phyloP scores from a whole-genome alignment of 2,797 vertebrate genomes.

The Poecilia gillii region DNA sequence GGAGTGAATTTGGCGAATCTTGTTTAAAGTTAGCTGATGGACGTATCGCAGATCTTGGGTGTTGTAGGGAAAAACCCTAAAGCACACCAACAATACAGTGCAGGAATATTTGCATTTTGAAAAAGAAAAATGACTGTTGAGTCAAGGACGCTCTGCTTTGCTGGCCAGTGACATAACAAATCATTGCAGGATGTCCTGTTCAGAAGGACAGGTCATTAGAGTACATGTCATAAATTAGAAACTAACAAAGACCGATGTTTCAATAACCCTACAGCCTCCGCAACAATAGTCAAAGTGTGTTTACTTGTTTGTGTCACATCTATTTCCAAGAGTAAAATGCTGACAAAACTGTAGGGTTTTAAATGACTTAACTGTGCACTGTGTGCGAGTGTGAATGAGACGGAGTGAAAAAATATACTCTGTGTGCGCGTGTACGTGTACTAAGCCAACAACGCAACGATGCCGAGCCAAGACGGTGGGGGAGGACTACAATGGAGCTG shows the following conservation, averaged over 20 bases:
- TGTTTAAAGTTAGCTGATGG: slow-evolving; percentile 14
- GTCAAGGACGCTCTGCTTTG: neutral
- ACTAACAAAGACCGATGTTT: slow-evolving; percentile 68
- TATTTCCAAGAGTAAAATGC: slow-evolving; percentile 29
- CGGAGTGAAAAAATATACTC: slow-evolving; percentile 9
- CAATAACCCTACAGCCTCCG: slow-evolving; percentile 38
- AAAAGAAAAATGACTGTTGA: neutral
- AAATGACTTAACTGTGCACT: slow-evolving; percentile 1
- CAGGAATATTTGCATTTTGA: neutral
- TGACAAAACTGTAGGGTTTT: slow-evolving; percentile 8
- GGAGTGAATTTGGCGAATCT: neutral
- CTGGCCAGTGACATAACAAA: slow-evolving; percentile 31
- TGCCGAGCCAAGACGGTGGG: slow-evolving; percentile 41
- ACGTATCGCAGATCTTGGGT: neutral
- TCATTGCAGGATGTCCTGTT: slow-evolving; percentile 67
- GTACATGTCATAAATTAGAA: slow-evolving; percentile 52
- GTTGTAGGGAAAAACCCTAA: neutral
- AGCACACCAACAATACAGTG: neutral
- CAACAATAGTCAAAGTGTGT: slow-evolving; percentile 9
- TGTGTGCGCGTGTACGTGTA: neutral
- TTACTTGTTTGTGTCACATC: slow-evolving; percentile 9
- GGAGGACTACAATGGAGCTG: slow-evolving; percentile 49
- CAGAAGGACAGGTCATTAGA: slow-evolving; percentile 41
- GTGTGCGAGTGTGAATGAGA: neutral
- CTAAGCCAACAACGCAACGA: slow-evolving; percentile 45